Percentiles rank a stretch among this genome's conserved stretches.
Conservation (phyloP, 2,113 vertebrate genomes). For the Orthonyx spaldingii region DNA sequence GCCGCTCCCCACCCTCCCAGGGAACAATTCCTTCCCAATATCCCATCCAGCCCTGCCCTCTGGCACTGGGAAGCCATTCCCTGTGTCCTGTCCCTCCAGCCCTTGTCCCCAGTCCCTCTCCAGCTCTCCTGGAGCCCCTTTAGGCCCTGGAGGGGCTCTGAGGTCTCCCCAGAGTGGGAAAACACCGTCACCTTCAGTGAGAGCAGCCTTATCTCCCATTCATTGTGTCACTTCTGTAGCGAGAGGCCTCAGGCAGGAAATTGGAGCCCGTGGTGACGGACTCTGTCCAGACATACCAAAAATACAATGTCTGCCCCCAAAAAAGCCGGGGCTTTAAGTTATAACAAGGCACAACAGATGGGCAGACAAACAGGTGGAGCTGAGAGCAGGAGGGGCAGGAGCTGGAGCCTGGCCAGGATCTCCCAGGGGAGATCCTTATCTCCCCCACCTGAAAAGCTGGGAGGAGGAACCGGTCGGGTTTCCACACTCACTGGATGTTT, state of each 20-base stretch:
- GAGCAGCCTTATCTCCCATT: not conserved
- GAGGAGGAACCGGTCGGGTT: not conserved
- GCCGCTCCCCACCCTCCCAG: not conserved
- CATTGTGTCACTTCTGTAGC: rapidly evolving
- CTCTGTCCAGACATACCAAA: not conserved
- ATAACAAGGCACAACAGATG: not conserved
- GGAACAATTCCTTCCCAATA: not conserved
- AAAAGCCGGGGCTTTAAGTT: rapidly evolving
- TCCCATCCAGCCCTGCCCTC: not conserved
- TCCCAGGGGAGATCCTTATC: not conserved
- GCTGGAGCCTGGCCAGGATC: not conserved
- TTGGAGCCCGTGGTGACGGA: not conserved
- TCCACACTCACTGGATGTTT: rapidly evolving
- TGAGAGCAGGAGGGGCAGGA: rapidly evolving
- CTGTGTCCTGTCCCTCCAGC: rapidly evolving
- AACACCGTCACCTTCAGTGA: rapidly evolving
- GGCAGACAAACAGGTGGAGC: not conserved
- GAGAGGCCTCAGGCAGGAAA: not conserved
- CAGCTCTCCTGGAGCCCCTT: not conserved
- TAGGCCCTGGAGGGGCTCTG: not conserved
- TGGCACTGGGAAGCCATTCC: not conserved
- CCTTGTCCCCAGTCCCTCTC: not conserved
- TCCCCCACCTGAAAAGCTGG: not conserved
- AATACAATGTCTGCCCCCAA: not conserved
- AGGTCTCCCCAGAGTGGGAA: not conserved